Percentiles rank a stretch among this genome's conserved stretches.
phyloP scores from a whole-genome alignment of 2,888 invertebrate genomes.

The Drosophila multiciliata region DNA sequence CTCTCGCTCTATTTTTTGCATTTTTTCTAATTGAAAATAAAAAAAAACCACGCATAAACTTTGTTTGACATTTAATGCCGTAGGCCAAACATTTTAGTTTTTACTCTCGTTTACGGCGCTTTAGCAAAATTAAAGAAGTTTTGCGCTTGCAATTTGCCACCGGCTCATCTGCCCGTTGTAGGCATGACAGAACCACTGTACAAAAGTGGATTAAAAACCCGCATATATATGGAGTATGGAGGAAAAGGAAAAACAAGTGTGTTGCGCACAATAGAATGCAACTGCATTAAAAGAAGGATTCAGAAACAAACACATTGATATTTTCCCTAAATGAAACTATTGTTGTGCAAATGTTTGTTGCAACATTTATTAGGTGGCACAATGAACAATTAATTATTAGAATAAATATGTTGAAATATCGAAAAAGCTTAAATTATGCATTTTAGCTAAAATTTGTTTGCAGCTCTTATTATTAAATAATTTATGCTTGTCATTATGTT shows the following conservation, averaged over 20 bases:
- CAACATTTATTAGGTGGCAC: neutral
- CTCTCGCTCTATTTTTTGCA: constrained; percentile 2
- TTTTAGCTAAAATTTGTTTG: neutral
- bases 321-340: neutral
- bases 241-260: neutral
- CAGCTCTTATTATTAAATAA: neutral
- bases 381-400: neutral
- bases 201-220: neutral
- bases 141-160: constrained; percentile 67
- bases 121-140: constrained; percentile 78
- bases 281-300: constrained; percentile 29
- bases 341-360: neutral
- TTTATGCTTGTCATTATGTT: neutral
- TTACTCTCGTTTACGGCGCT: constrained; percentile 49
- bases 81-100: constrained; percentile 68
- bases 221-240: neutral
- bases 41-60: constrained; percentile 61
- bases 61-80: constrained; percentile 76
- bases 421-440: neutral
- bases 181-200: constrained; percentile 36
- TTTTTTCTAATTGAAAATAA: constrained; percentile 70
- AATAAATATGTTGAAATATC: neutral
- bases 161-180: constrained; percentile 32
- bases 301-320: neutral
- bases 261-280: neutral